Conservation (phyloP, 1,140 invertebrate genomes). For the Leucophenga varia region DNA sequence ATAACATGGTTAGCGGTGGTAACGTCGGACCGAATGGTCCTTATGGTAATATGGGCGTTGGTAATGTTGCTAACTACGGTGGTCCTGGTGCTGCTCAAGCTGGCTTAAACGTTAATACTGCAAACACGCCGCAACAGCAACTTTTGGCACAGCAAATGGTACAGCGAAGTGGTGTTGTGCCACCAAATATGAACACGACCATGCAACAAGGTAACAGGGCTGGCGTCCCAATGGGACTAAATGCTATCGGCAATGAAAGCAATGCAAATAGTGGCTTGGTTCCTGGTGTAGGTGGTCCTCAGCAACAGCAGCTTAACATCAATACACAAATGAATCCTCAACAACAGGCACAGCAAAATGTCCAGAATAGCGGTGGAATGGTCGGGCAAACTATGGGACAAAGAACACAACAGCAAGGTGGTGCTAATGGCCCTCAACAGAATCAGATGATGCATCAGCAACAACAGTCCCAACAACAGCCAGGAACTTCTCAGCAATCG, state of each 20-base stretch:
- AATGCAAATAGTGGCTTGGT: constrained; percentile 53
- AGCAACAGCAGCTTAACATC: constrained; percentile 58
- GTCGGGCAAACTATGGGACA: constrained; percentile 28
- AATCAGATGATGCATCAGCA: constrained; percentile 52
- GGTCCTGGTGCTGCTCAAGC: constrained; percentile 33
- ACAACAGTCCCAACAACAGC: constrained; percentile 36
- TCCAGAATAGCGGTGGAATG: constrained; percentile 15
- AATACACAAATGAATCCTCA: constrained; percentile 56
- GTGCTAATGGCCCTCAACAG: constrained; percentile 24
- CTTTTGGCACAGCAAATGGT: constrained; percentile 46
- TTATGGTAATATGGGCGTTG: constrained; percentile 33
- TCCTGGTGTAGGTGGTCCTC: constrained; percentile 50
- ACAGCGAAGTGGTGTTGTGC: constrained; percentile 61
- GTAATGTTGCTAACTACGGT: constrained; percentile 32
- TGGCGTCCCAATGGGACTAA: constrained; percentile 55
- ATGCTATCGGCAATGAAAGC: constrained; percentile 60
- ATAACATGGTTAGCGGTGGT: constrained; percentile 34
- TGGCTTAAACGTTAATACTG: constrained; percentile 16
- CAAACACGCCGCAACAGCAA: constrained; percentile 43
- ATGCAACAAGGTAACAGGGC: constrained; percentile 57
- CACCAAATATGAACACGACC: constrained; percentile 54
- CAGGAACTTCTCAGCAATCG: constrained; percentile 39
- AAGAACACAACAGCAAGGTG: constrained; percentile 18
- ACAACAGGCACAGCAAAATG: constrained; percentile 13
- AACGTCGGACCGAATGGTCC: constrained; percentile 27